Evolutionary conservation across 2,113 vertebrate species (phyloP), one percentile per base, ranked within the genome.

Genomic region (Microcebus jonahi): DNA sequence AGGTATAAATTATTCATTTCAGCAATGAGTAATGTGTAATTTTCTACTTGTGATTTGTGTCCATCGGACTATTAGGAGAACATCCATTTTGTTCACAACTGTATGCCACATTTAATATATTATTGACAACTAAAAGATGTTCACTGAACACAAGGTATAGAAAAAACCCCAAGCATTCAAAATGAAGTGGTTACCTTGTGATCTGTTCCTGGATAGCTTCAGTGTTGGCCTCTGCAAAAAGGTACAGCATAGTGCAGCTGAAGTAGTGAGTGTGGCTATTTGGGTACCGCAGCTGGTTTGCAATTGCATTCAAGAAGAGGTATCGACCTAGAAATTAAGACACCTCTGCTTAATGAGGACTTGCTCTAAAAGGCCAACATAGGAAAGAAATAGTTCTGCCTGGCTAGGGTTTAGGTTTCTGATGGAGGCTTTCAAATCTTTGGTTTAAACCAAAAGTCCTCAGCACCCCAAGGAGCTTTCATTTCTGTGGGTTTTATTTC

Each of bases 231-330:
- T 99, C 99, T 6, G 99, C 99, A 88, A 99, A 99, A 95, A 99
- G 98, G 97, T 99, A 99, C 20, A 99, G 99, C 99, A 99, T 99
- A 97, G 99, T 99, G 97, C 99, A 99, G 97, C 99, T 99, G 98
- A 99, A 99, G 98, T 99, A 99, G 98, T 99, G 99, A 2, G 99
- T 99, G 98, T 99, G 99, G 93, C 99, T 99, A 98, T 99, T 99
- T 42, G 99, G 99, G 97, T 99, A 99, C 18, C 99, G 99, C 97
- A 99, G 99, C 98, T 99, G 99, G 96, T 99, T 99, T 98, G 99
- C 99, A 39, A 99, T 99, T 5, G 99, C 99, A 0, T 99, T 99
- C 98, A 99, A 95, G 98, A 99, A 99, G 85, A 99, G 99, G 98
- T 99, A 99, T 55, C 99, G 99, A 31, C 99, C 99, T 99, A 97